phyloP scores from a whole-genome alignment of 2,113 vertebrate genomes.

The Gracilinanus agilis region DNA sequence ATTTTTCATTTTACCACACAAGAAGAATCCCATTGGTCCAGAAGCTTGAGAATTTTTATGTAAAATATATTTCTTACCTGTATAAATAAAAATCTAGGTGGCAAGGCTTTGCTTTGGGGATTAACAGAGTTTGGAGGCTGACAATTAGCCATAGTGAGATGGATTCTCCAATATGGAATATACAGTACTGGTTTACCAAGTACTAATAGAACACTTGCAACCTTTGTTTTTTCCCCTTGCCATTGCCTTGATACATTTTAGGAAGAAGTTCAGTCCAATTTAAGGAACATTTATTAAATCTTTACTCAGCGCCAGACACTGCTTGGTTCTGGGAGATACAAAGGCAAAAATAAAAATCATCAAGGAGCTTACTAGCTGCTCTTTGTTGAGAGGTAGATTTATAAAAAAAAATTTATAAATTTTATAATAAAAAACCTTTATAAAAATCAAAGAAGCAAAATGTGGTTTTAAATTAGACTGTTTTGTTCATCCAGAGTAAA shows the following conservation, averaged over 20 bases:
- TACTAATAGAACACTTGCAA: background rate
- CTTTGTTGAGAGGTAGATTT: background rate
- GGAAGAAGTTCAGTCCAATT: background rate
- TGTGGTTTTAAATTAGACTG: background rate
- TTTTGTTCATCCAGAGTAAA: background rate
- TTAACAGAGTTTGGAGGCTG: background rate
- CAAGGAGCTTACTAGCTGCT: background rate
- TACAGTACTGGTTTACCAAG: background rate
- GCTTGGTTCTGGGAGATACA: background rate
- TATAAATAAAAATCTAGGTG: background rate
- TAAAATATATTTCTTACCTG: background rate
- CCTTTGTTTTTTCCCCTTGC: background rate
- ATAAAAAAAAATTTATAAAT: background rate
- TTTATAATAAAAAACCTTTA: background rate
- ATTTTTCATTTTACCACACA: background rate
- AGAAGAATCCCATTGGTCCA: background rate
- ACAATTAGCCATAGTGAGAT: background rate
- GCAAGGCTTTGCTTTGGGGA: background rate
- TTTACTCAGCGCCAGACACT: no score
- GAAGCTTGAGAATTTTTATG: conserved; percentile 9
- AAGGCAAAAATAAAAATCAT: background rate
- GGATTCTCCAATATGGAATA: background rate
- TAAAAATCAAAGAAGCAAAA: background rate
- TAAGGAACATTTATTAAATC: background rate
- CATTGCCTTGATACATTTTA: background rate